phyloP scores from a whole-genome alignment of 1,140 invertebrate genomes.

The Hestina assimilis region DNA sequence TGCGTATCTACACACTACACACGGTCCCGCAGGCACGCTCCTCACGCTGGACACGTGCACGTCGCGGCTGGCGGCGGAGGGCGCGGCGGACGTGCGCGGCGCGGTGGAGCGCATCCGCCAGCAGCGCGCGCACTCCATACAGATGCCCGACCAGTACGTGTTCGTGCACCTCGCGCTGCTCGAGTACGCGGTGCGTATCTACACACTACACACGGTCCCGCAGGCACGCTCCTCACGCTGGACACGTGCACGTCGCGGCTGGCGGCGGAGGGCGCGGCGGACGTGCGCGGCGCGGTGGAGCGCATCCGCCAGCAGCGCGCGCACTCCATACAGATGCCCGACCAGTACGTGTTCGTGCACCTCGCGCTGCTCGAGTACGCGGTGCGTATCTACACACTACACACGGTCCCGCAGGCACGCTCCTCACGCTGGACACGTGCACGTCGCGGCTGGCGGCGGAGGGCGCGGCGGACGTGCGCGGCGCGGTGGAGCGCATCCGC shows the following conservation, averaged over 20 bases:
- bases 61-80: constrained; percentile 91
- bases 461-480: too few species aligned
- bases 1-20: too few species aligned
- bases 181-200: constrained; percentile 92
- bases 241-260: constrained; percentile 96
- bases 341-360: constrained; percentile 99
- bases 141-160: constrained; percentile 99
- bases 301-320: constrained; percentile 95
- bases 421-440: too few species aligned
- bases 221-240: constrained; percentile 97
- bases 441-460: too few species aligned
- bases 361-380: constrained; percentile 97
- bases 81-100: constrained; percentile 92
- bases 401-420: too few species aligned
- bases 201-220: too few species aligned
- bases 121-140: constrained; percentile 97
- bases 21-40: constrained; percentile 91
- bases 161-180: constrained; percentile 98
- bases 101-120: constrained; percentile 95
- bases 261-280: constrained; percentile 92
- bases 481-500: too few species aligned
- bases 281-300: constrained; percentile 95
- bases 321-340: constrained; percentile 98
- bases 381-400: too few species aligned
- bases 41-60: constrained; percentile 98